These are phyloP conservation scores for Nomia melanderi DNA, from an alignment of 1,140 invertebrate genomes.

Conservation along the genomic window DNA sequence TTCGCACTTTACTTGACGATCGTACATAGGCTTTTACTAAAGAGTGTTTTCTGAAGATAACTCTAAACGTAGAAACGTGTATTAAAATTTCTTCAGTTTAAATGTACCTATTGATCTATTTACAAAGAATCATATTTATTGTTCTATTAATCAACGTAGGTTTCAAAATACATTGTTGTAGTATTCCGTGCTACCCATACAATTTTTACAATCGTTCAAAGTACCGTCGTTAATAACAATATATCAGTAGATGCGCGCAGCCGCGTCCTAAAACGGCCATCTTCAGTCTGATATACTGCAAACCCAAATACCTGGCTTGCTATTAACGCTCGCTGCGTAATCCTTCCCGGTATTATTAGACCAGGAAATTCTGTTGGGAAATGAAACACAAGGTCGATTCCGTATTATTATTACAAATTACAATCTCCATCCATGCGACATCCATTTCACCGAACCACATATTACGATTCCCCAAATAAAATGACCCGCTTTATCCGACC, in stretches of 20 bases:
- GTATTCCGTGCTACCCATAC: no score
- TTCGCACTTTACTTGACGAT: no score
- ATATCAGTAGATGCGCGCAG: neutral
- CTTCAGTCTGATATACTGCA: neutral
- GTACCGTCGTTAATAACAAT: neutral
- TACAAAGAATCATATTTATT: no score
- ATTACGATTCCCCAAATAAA: neutral
- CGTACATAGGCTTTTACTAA: no score
- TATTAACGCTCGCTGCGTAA: slow-evolving; percentile 1
- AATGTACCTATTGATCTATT: no score
- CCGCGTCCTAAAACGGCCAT: neutral
- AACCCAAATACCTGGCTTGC: slow-evolving; percentile 4
- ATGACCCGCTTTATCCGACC: neutral
- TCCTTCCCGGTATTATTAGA: neutral
- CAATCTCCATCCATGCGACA: neutral
- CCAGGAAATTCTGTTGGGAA: neutral
- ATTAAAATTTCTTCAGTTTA: no score
- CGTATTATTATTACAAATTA: neutral
- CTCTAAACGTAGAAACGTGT: no score
- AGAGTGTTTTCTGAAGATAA: no score
- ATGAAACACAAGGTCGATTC: neutral
- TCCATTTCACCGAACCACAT: neutral
- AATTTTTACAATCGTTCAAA: no score
- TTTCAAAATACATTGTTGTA: no score
- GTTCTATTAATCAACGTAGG: no score